Conservation (phyloP, 2,888 invertebrate species). For the Tortrix viridana region DNA sequence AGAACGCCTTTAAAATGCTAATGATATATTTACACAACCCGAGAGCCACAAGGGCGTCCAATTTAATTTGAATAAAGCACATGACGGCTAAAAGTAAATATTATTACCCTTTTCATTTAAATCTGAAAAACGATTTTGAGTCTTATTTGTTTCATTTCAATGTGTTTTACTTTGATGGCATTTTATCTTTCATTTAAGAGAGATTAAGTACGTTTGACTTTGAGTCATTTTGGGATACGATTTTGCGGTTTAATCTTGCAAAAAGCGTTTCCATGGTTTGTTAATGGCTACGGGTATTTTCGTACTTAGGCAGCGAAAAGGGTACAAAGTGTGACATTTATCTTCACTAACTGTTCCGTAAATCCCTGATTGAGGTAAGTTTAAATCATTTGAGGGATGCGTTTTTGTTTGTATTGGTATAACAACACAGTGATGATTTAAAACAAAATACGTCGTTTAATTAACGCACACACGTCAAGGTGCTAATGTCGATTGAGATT, state of each 20-base stretch:
- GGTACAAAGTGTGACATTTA: no score
- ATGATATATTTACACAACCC: slow-evolving; percentile 15
- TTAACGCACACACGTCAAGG: no score
- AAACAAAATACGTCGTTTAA: no score
- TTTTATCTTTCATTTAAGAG: neutral
- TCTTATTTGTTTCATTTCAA: neutral
- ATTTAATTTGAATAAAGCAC: slow-evolving; percentile 13
- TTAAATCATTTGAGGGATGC: no score
- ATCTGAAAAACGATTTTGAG: neutral
- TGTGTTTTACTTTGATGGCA: neutral
- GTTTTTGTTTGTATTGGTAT: no score
- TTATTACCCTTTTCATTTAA: neutral
- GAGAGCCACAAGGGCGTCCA: neutral
- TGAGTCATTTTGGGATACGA: neutral
- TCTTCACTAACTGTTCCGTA: no score
- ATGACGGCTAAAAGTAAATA: slow-evolving; percentile 12
- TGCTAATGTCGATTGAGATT: no score
- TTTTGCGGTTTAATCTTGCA: neutral
- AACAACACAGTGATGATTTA: no score
- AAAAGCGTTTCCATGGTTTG: slow-evolving; percentile 15
- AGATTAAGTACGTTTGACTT: slow-evolving; percentile 7
- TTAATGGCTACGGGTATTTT: slow-evolving; percentile 10
- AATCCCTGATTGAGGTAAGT: no score
- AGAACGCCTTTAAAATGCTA: slow-evolving; percentile 6
- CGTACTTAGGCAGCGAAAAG: neutral